These are phyloP conservation scores for Microcebus griseorufus DNA, from an alignment of 2,113 vertebrate species.

Conservation along the genomic window DNA sequence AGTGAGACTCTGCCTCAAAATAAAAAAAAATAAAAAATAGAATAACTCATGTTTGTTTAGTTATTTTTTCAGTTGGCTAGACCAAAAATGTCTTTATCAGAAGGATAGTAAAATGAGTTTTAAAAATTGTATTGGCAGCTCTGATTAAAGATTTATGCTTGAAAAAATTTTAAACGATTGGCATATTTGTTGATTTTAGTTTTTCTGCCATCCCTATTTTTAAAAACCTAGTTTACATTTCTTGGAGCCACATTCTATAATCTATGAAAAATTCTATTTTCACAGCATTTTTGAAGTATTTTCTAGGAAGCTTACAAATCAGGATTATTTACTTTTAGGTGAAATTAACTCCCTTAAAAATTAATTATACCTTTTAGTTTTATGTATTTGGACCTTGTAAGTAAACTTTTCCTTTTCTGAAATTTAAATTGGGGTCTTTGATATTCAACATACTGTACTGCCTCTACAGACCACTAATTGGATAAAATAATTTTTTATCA, in stretches of 20 bases:
- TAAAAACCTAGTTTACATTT: background rate
- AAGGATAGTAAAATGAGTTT: background rate
- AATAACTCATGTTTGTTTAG: background rate
- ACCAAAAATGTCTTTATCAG: background rate
- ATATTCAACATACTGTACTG: background rate
- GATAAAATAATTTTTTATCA: conserved; percentile 40
- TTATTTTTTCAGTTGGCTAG: background rate
- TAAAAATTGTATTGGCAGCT: background rate
- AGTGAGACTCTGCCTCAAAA: too few relatives aligned
- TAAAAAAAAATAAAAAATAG: background rate
- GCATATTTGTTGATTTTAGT: background rate
- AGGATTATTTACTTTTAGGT: background rate
- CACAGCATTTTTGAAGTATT: background rate
- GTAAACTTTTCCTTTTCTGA: background rate
- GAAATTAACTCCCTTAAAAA: conserved; percentile 4
- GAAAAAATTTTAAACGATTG: background rate
- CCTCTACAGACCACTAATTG: background rate
- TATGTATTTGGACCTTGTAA: background rate
- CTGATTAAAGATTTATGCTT: conserved; percentile 2
- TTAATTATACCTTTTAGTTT: conserved; percentile 26
- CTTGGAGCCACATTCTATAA: background rate
- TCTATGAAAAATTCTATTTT: background rate
- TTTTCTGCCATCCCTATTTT: background rate
- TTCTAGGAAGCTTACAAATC: background rate
- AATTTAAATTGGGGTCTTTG: conserved; percentile 5